Base-by-base conservation (phyloP, 2,113 vertebrate genomes). In the Lipotes vexillifer region DNA sequence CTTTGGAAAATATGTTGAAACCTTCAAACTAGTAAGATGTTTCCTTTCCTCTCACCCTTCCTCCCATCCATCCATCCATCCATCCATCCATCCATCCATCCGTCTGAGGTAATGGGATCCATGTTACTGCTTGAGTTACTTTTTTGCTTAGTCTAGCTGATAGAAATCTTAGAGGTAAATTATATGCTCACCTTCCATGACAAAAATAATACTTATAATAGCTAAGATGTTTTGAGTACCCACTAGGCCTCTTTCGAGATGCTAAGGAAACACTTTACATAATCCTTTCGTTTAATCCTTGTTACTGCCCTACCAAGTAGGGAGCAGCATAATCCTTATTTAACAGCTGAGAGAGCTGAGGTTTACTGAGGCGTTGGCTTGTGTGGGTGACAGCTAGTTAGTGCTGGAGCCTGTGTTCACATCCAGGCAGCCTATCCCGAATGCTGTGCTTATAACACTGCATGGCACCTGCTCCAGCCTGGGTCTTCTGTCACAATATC, bases 81-180 rank as follows among this genome's bases (percentile, higher is more conserved):
- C 14, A 11, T 69, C 17, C 18, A 14, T 87, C 29, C 9, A 7
- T 59, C 33, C 10, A 21, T n/a, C 12, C 14, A 8, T 69, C 17
- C 13, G 5, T 72, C 61, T 27, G 61, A 38, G 93, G 59, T 44
- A 92, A 33, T 46, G 27, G 15, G 7, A 71, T 33, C 44, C 77
- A 31, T 46, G 6, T 81, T 88, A 72, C 20, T 23, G 4, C 21
- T 41, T 80, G 8, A 46, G 5, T 65, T n/a, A 85, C 11, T 10
- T 52, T 91, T 86, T 95, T 36, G 63, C 25, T 92, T 88, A 14
- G 23, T 71, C 20, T 77, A 61, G 25, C 29, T 66, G 88, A 36
- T 86, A 75, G 72, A 97, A 87, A 82, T 59, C 44, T 75, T 68
- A 72, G 61, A 71, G 31, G 85, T 95, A 94, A 68, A 18, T 93